Evolutionary conservation across 2,113 vertebrate species (phyloP).

Genomic region (Triplophysa dalaica): DNA sequence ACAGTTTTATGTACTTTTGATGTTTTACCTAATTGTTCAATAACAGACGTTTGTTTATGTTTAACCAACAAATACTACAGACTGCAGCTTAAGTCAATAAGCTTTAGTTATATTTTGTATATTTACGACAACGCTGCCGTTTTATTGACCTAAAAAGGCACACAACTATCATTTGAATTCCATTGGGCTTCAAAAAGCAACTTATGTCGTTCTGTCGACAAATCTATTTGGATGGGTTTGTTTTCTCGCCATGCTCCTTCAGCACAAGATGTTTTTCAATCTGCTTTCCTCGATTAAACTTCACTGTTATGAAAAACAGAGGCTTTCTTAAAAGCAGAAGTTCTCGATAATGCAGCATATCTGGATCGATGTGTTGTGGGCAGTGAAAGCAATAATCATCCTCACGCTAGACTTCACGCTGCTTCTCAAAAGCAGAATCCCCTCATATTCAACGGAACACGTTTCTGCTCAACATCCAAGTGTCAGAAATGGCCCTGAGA

Average conservation of each 20-base stretch:
- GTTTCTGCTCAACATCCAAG: constrained; percentile 56
- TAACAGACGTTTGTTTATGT: too few species aligned
- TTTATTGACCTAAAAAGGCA: too few species aligned
- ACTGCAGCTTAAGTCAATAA: too few species aligned
- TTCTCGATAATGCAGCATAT: constrained; percentile 28
- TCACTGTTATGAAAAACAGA: constrained; percentile 26
- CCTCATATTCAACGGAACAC: constrained; percentile 59
- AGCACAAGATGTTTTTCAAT: background rate
- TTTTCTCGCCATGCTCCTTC: background rate
- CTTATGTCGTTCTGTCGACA: too few species aligned
- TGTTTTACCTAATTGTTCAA: too few species aligned
- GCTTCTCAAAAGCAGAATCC: constrained; percentile 27
- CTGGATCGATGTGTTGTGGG: constrained; percentile 32
- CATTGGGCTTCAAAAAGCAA: too few species aligned
- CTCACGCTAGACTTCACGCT: constrained; percentile 3
- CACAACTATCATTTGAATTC: too few species aligned
- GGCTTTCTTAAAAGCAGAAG: constrained; percentile 3
- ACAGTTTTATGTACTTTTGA: too few species aligned
- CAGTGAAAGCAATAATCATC: constrained; percentile 28
- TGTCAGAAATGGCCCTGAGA: constrained; percentile 62
- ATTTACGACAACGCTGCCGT: too few species aligned
- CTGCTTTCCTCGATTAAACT: background rate
- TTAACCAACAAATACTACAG: too few species aligned
- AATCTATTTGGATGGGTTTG: background rate
- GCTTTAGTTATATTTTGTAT: too few species aligned